phyloP scores from a whole-genome alignment of 2,113 vertebrate genomes.

The Labeo rohita region DNA sequence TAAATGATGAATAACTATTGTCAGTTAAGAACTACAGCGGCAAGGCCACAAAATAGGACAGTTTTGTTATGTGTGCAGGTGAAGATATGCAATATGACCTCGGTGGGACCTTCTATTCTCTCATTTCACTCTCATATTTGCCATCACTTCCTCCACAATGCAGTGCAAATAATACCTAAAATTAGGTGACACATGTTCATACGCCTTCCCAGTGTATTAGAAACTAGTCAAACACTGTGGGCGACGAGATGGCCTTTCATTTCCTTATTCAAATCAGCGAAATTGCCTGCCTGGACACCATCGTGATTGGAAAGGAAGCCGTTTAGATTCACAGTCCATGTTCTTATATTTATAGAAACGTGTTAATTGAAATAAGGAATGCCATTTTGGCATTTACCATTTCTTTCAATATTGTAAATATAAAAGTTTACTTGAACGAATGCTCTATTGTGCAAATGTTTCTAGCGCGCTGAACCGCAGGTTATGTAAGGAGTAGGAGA shows the following conservation, averaged over 20 bases:
- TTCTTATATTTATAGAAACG: conserved; percentile 50
- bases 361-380: conserved; percentile 55
- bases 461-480: neutral
- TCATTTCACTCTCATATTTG: conserved; percentile 80
- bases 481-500: neutral
- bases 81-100: conserved; percentile 50
- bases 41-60: conserved; percentile 44
- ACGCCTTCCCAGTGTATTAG: conserved; percentile 87
- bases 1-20: conserved; percentile 53
- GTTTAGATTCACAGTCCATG: conserved; percentile 28
- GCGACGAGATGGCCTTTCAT: conserved; percentile 83
- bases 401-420: conserved; percentile 20
- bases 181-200: conserved; percentile 88
- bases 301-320: conserved; percentile 3
- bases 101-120: conserved; percentile 55
- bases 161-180: conserved; percentile 93
- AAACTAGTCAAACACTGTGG: conserved; percentile 89
- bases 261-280: conserved; percentile 88
- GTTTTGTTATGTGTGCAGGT: conserved; percentile 53
- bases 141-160: conserved; percentile 85
- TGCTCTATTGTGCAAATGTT: conserved; percentile 20
- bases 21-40: conserved; percentile 8
- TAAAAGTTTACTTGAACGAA: conserved; percentile 27
- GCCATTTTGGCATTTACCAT: conserved; percentile 43
- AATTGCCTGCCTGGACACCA: conserved; percentile 43